A percentile compares a stretch with the other conserved stretches of the same genome.
Conservation (phyloP, 2,113 vertebrate genomes). For the Halcyon senegalensis region DNA sequence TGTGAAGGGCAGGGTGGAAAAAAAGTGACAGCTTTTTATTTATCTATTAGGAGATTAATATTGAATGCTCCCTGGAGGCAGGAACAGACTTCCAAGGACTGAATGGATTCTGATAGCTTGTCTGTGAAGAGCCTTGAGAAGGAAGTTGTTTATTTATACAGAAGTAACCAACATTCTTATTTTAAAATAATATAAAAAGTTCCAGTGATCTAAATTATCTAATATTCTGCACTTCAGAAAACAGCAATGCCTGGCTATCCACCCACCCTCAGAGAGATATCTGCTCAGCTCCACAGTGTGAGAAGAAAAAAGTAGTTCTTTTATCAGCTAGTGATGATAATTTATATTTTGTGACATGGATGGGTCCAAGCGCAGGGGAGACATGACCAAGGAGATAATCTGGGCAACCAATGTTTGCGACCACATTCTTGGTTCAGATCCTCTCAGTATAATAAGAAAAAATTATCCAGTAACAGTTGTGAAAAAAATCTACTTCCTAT, state of each 20-base stretch:
- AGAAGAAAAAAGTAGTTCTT: neutral
- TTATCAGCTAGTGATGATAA: neutral
- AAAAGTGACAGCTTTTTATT: neutral
- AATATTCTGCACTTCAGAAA: neutral
- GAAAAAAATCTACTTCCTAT: neutral
- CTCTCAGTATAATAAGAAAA: neutral
- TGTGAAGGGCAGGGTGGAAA: neutral
- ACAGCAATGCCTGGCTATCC: neutral
- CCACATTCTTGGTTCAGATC: neutral
- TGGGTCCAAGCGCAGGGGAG: neutral
- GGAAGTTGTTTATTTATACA: neutral
- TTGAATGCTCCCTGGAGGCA: neutral
- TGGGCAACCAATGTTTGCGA: neutral
- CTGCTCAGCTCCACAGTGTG: neutral
- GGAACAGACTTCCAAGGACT: neutral
- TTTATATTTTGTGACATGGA: neutral
- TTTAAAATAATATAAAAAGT: neutral
- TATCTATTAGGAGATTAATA: neutral
- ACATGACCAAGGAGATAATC: neutral
- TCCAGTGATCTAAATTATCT: neutral
- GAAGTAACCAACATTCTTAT: neutral
- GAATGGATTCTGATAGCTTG: neutral
- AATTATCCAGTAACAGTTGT: neutral
- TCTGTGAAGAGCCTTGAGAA: neutral
- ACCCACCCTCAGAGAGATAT: neutral